These are phyloP conservation scores for Sanderia malayensis DNA, from an alignment of 30 jellyfish, hydroid and myxozoan species.

Conservation along the genomic window DNA sequence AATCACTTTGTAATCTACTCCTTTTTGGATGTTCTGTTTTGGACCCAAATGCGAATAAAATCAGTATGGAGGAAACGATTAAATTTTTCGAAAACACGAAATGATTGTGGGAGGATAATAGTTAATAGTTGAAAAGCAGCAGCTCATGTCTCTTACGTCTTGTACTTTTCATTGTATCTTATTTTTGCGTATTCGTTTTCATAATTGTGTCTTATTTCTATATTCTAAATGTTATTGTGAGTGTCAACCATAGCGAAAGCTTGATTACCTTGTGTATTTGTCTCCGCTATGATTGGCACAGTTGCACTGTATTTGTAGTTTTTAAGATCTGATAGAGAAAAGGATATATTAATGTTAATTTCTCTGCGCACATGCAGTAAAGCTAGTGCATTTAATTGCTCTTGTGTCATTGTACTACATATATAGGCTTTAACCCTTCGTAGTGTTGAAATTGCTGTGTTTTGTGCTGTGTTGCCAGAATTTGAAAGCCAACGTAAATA, in stretches of 20 bases:
- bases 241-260: conserved; percentile 27
- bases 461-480: too few species aligned
- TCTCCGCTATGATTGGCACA: conserved; percentile 41
- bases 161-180: background rate
- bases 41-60: conserved; percentile 29
- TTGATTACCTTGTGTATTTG: conserved; percentile 14
- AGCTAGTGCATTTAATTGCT: too few species aligned
- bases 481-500: too few species aligned
- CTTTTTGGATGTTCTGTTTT: conserved; percentile 26
- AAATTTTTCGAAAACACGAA: conserved; percentile 15
- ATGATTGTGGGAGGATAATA: background rate
- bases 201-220: background rate
- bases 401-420: too few species aligned
- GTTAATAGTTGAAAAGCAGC: background rate
- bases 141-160: conserved; percentile 1
- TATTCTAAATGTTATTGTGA: conserved; percentile 11
- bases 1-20: conserved; percentile 18
- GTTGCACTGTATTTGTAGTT: conserved; percentile 1
- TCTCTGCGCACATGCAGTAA: too few species aligned
- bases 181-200: background rate
- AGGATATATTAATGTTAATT: too few species aligned
- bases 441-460: too few species aligned
- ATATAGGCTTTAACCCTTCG: too few species aligned
- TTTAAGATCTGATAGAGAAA: background rate
- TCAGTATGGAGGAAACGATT: conserved; percentile 30